Evolutionary conservation across 1,140 invertebrate species (phyloP), one percentile per base, ranked within the genome.

Genomic region (Drosophila hydei): DNA sequence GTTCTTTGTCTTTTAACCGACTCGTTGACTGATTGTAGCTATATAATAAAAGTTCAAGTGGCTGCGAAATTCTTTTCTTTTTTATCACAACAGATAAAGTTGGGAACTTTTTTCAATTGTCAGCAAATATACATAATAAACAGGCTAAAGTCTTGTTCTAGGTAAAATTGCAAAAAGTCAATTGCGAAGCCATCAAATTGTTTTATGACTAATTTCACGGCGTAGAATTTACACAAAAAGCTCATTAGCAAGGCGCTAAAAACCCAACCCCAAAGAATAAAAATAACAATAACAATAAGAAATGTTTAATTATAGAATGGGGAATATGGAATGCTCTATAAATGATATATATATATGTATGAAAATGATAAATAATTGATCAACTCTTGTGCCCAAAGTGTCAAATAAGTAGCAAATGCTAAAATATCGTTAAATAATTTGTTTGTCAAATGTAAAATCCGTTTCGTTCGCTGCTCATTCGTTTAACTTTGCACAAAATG

Each of bases 181-280:
- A 21, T 45, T 45, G 18, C 19, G 7, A 21, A 45, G 11, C 3
- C 43, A 18, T 1, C 18, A 21, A 19, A 45, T 21, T 45, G 38
- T 45, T 45, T 19, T 45, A 19, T 45, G 43, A 45, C 43, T 45
- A 45, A 45, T 45, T 45, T 19, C 2, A 4, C 19, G 19, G 11
- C 18, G 33, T 11, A 40, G 19, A 45, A 45, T 45, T 45, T 45
- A 19, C 43, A 45, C 43, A 45, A 45, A 45, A 45, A 45, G 9
- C 11, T 12, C 9, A 45, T 45, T 45, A 21, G 4, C 3, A 18
- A 45, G 43, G 43, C 18, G 18, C 5, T 21, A 5, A 45, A 45
- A 21, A 21, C n/a, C 38, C 38, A 19, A 21, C 11, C 18, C 42
- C 19, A 21, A 21, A 21, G 11, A 45, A 45, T 45, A 21, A 21